Base-by-base conservation (phyloP, 2,113 vertebrate species). In the Perognathus longimembris region DNA sequence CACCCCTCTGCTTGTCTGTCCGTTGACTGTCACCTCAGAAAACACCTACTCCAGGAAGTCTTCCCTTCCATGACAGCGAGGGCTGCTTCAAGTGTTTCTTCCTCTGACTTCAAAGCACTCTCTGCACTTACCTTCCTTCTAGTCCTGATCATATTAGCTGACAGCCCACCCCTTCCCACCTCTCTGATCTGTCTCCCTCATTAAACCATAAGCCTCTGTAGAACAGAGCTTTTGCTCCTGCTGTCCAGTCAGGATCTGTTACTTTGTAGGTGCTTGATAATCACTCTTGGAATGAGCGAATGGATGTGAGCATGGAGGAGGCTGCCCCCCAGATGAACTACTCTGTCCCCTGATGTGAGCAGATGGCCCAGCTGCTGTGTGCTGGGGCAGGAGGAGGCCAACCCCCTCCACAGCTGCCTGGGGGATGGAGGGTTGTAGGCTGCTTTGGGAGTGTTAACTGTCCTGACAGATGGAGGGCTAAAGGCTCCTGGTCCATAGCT, bases 301-400 rank as follows among this genome's bases (percentile, higher is more conserved):
- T 85, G 40, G 36, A 54, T 38, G 14, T 20, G 40, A 84, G 30
- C 7, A 22, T 2, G 28, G 73, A 81, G 6, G 64, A 74, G 54
- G 36, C 61, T 94, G 93, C 89, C 91, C 96, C 71, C 5, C 2
- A 3, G 34, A 70, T 94, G 96, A 96, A 95, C 95, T 92, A 14
- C 54, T 89, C 38, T 74, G 12, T 50, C 24, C 34, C 71, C 80
- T 88, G 87, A 63, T 83, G 80, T 81, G 84, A 94, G 50, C 95
- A 94, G 95, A 92, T 93, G 92, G 93, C 57, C 59, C 84, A 67
- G 84, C 89, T 92, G 77, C 21, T 84, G 42, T 76, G 91, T 38
- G 40, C 59, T 87, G 77, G 91, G 87, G 80, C 57, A 71, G 81
- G 82, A 38, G 87, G 59, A 92, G 69, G 92, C 84, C 77, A 91